These are phyloP conservation scores for Agriopis aurantiaria DNA, from an alignment of 2,888 invertebrate species.

Conservation along the genomic window DNA sequence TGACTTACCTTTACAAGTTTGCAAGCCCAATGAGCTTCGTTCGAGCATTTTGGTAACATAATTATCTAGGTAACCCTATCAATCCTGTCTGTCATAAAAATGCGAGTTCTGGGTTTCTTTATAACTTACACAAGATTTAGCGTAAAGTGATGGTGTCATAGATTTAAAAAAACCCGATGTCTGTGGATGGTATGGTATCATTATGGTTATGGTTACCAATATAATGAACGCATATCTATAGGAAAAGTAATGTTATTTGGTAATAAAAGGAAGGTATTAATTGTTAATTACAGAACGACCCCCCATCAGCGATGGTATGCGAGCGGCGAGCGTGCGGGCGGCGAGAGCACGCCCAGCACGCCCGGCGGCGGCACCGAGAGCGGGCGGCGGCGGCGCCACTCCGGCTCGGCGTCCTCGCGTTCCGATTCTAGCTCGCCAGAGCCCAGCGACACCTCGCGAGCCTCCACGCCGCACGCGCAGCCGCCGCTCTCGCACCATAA, in stretches of 20 bases:
- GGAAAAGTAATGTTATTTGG: background rate
- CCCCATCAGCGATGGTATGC: conserved; percentile 81
- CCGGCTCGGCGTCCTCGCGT: conserved; percentile 83
- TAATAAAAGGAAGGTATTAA: background rate
- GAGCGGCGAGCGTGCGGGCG: conserved; percentile 64
- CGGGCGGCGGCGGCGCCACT: conserved; percentile 82
- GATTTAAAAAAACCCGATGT: too few species aligned
- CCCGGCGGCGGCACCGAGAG: conserved; percentile 78
- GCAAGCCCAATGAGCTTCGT: too few species aligned
- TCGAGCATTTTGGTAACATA: too few species aligned
- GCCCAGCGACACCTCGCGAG: conserved; percentile 86
- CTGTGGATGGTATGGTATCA: background rate
- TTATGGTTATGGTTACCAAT: background rate
- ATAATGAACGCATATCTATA: background rate
- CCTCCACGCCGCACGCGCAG: conserved; percentile 86
- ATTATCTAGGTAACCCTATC: too few species aligned
- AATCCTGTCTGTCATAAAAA: too few species aligned
- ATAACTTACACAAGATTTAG: too few species aligned
- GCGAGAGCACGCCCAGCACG: conserved; percentile 72
- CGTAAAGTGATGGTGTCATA: too few species aligned
- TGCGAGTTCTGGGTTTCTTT: too few species aligned
- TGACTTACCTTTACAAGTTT: too few species aligned
- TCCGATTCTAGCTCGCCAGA: conserved; percentile 87
- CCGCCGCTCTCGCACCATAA: conserved; percentile 66
- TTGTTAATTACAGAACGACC: conserved; percentile 50